phyloP scores from a whole-genome alignment of 2,797 vertebrate genomes.

The Pseudochaenichthys georgianus region DNA sequence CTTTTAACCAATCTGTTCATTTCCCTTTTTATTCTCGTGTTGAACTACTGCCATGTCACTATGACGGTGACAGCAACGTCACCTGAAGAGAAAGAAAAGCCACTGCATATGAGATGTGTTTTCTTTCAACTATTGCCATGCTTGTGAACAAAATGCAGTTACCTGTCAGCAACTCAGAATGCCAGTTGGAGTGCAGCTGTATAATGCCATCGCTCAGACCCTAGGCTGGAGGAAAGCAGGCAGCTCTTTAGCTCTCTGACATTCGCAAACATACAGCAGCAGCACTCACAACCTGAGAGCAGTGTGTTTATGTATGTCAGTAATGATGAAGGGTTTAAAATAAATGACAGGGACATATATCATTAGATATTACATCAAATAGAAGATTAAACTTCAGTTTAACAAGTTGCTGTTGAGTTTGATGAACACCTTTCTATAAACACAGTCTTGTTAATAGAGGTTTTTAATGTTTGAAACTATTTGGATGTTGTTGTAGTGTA shows the following conservation, averaged over 20 bases:
- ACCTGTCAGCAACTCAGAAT: neutral
- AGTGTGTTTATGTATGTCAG: too few relatives aligned
- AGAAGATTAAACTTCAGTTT: neutral
- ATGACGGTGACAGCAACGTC: neutral
- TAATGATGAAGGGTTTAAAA: neutral
- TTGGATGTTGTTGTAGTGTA: neutral
- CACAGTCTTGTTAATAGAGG: neutral
- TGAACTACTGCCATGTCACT: slow-evolving; percentile 7
- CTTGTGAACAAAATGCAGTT: neutral
- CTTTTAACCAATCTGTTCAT: slow-evolving; percentile 31
- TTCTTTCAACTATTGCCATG: neutral
- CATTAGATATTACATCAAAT: neutral
- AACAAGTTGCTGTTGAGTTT: neutral
- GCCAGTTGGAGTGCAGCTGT: slow-evolving; percentile 11
- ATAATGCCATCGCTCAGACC: neutral
- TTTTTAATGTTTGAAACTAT: neutral
- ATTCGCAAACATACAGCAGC: slow-evolving; percentile 1
- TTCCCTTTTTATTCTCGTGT: slow-evolving; percentile 19
- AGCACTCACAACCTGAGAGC: neutral
- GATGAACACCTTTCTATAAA: neutral
- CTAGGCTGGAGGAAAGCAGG: neutral
- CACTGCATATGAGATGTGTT: neutral
- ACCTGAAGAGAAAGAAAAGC: slow-evolving; percentile 2
- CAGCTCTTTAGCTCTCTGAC: neutral
- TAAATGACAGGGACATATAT: neutral